phyloP scores from a whole-genome alignment of 2,888 invertebrate genomes.

The Plebejus melissa region DNA sequence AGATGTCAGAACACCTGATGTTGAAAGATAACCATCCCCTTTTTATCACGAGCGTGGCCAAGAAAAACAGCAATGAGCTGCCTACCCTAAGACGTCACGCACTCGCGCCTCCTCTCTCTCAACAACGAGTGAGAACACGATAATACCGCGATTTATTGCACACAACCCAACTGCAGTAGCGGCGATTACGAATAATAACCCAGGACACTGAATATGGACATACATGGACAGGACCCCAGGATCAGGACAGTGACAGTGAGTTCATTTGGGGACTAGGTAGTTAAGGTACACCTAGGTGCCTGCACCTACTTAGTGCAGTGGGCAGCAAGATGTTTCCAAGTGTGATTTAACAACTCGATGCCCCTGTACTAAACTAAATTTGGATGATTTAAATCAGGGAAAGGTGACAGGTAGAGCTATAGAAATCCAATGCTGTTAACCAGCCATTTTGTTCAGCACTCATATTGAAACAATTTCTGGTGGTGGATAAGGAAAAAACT shows the following conservation, averaged over 20 bases:
- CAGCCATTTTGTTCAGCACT: not conserved
- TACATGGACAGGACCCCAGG: no score
- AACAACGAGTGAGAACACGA: not conserved
- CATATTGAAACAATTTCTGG: not conserved
- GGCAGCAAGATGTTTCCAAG: no score
- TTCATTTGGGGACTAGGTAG: no score
- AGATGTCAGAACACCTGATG: not conserved
- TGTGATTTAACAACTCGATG: no score
- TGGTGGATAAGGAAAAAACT: not conserved
- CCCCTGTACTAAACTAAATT: no score
- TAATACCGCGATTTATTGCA: not conserved
- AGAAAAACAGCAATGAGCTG: not conserved
- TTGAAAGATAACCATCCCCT: conserved; percentile 16
- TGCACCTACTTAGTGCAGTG: no score
- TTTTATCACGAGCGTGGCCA: not conserved
- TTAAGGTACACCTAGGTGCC: no score
- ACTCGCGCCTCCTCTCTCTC: not conserved
- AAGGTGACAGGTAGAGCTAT: no score
- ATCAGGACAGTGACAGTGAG: no score
- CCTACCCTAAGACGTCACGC: conserved; percentile 5
- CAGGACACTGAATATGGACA: not conserved
- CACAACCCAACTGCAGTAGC: not conserved
- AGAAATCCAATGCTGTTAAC: not conserved
- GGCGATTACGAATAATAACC: not conserved
- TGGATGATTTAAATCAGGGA: no score